These are phyloP conservation scores for Bombus fervidus DNA, from an alignment of 1,140 invertebrate genomes.

Conservation along the genomic window DNA sequence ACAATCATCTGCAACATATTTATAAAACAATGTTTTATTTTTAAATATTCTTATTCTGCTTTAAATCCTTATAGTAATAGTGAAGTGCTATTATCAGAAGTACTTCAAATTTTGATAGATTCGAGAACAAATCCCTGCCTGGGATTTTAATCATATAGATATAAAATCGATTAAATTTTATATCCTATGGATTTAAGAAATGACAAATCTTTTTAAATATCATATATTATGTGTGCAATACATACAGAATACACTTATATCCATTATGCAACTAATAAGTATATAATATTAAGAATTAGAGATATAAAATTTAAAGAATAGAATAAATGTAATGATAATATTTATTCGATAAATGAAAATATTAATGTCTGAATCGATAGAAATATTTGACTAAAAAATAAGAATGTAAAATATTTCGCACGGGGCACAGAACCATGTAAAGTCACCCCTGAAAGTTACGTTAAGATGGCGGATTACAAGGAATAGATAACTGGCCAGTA, in stretches of 20 bases:
- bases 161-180: neutral
- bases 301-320: neutral
- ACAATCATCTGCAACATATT: neutral
- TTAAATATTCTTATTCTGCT: neutral
- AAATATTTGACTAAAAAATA: neutral
- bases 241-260: neutral
- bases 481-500: constrained; percentile 56
- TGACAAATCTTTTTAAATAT: neutral
- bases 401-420: neutral
- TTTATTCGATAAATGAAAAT: no score
- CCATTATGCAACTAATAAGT: neutral
- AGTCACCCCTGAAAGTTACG: constrained; percentile 27
- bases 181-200: neutral
- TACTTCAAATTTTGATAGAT: neutral
- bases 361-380: neutral
- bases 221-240: neutral
- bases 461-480: constrained; percentile 61
- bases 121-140: neutral
- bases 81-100: neutral
- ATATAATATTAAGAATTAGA: neutral
- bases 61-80: neutral
- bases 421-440: neutral
- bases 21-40: neutral
- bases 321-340: neutral
- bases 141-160: neutral